Base-by-base conservation (phyloP, 2,113 vertebrate species). In the Australoheros scitulus region DNA sequence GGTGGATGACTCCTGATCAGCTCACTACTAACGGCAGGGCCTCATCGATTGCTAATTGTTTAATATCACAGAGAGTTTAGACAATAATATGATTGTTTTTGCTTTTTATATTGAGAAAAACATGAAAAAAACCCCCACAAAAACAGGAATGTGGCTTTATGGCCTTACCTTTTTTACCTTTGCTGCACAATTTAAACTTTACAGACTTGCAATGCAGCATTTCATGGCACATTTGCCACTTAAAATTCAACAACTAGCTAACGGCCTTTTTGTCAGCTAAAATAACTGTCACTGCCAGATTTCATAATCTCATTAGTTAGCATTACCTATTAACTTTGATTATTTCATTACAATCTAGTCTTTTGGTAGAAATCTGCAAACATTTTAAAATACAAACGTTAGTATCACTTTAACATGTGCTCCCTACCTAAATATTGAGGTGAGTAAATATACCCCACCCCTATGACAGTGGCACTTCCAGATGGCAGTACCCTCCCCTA, bases 1-100 rank as follows among this genome's bases (percentile, higher is more conserved):
- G 60, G 57, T 41, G 36, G 58, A 64, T 50, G 68, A 34, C 78
- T 83, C 76, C 64, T 17, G 13, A 10, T 79, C 61, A 81, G 76
- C 77, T 87, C 52, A 70, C 59, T 55, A 7, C 59, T 17, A 77
- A 85, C 88, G 86, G 79, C 85, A 72, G 74, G 64, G 3, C 22
- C 58, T 57, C 59, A 87, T 85, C 88, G 88, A 90, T 61, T 81
- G 79, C 47, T 81, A 70, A 85, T 85, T 6, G 1, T 84, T 88
- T 89, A 88, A 89, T 90, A 81, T 60, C 88, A 85, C 75, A 72
- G 82, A 77, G 74, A 75, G 87, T 79, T 75, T 63, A 79, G 80
- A 79, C 56, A 87, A 64, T 86, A 76, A 38, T 38, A 38, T 38
- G 9, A 13, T 26, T 47, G 43, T 13, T 65, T 3, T 22, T 65